These are phyloP conservation scores for Intellagama lesueurii DNA, from an alignment of 2,797 vertebrate species.

Conservation along the genomic window DNA sequence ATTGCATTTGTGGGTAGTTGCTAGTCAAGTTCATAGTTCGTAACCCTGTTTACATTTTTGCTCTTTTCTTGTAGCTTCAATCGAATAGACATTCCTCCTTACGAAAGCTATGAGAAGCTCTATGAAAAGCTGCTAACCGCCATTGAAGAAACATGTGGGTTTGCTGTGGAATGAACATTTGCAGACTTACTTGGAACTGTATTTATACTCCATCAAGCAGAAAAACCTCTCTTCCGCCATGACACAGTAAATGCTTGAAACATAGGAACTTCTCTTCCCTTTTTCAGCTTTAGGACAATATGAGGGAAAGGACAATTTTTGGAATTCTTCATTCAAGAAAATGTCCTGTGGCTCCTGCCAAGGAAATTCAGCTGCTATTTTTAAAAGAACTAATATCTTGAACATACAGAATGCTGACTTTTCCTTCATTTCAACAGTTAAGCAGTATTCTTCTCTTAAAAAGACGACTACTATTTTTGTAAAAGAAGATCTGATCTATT, in stretches of 20 bases:
- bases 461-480: constrained; percentile 89
- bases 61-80: constrained; percentile 87
- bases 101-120: constrained; percentile 96
- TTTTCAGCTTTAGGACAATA: constrained; percentile 77
- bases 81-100: constrained; percentile 97
- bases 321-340: constrained; percentile 79
- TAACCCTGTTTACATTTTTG: constrained; percentile 34
- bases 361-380: constrained; percentile 86
- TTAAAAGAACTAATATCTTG: constrained; percentile 83
- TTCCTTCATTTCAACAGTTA: constrained; percentile 83
- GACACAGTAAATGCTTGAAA: constrained; percentile 79
- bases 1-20: no score
- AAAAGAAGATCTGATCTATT: constrained; percentile 80
- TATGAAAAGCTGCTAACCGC: constrained; percentile 96
- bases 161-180: constrained; percentile 91
- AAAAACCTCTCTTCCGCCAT: constrained; percentile 75
- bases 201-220: constrained; percentile 74
- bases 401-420: constrained; percentile 85
- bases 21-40: background rate
- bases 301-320: constrained; percentile 80
- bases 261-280: constrained; percentile 69
- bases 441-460: constrained; percentile 83
- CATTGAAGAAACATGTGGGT: constrained; percentile 97
- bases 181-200: constrained; percentile 69
- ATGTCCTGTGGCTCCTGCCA: constrained; percentile 79